phyloP scores from a whole-genome alignment of 2,113 vertebrate species.

The Oryzias celebensis region DNA sequence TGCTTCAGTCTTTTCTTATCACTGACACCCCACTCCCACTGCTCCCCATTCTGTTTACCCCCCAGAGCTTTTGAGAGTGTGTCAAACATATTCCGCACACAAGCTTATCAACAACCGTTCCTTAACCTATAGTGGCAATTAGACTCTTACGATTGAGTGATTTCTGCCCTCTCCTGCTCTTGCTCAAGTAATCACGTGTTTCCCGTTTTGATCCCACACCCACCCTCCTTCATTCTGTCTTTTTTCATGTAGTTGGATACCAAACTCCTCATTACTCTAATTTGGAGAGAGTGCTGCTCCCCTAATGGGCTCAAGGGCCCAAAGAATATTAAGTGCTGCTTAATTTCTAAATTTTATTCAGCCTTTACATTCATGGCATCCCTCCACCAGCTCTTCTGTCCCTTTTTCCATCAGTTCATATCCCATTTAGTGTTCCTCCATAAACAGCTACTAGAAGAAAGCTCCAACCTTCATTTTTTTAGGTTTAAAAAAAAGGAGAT shows the following conservation, averaged over 20 bases:
- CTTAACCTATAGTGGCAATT: conserved; percentile 52
- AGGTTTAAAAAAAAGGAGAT: conserved; percentile 38
- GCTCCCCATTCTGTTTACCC: conserved; percentile 39
- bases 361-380: conserved; percentile 53
- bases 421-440: conserved; percentile 48
- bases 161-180: conserved; percentile 25
- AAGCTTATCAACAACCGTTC: conserved; percentile 43
- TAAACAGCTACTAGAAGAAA: conserved; percentile 46
- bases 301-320: conserved; percentile 59
- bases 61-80: conserved; percentile 49
- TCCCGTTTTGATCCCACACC: conserved; percentile 34
- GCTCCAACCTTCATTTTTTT: conserved; percentile 31
- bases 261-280: conserved; percentile 66
- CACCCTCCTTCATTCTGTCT: conserved; percentile 30
- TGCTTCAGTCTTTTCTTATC: conserved; percentile 39
- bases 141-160: conserved; percentile 35
- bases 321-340: conserved; percentile 69
- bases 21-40: conserved; percentile 28
- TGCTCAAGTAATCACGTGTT: conserved; percentile 33
- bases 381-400: conserved; percentile 45
- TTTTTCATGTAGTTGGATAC: conserved; percentile 49
- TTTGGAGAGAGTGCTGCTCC: conserved; percentile 50
- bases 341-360: conserved; percentile 70
- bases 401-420: conserved; percentile 52
- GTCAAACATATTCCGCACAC: conserved; percentile 61